A percentile compares a stretch with the other conserved stretches of the same genome.
Evolutionary conservation across 2,113 vertebrate species (phyloP).

Genomic region (Xerus inauris): DNA sequence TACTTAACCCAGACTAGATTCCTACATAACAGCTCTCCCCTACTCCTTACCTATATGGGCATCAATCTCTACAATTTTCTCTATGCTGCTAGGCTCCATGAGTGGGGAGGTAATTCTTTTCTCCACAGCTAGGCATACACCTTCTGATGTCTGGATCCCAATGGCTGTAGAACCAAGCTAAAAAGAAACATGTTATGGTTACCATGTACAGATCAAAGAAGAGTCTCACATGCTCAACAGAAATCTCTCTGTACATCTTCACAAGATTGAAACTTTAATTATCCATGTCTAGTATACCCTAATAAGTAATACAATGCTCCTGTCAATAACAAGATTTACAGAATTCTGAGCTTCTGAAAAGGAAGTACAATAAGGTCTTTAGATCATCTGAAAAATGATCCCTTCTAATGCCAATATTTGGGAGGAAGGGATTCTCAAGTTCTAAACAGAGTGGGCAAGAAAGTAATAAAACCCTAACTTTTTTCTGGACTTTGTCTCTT

Average conservation of each 20-base stretch:
- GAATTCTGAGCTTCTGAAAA: slow-evolving; percentile 29
- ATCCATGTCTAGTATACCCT: neutral
- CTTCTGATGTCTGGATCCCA: slow-evolving; percentile 98
- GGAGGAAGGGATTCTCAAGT: neutral
- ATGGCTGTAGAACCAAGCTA: slow-evolving; percentile 99
- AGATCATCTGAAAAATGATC: slow-evolving; percentile 39
- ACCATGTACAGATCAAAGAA: slow-evolving; percentile 34
- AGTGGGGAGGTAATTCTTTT: slow-evolving; percentile 98
- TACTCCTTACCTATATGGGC: slow-evolving; percentile 93
- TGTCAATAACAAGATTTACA: neutral
- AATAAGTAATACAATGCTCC: neutral
- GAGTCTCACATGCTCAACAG: neutral
- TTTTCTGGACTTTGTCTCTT: slow-evolving; percentile 9
- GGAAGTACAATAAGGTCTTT: neutral
- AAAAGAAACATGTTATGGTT: slow-evolving; percentile 53
- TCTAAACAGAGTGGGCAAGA: neutral
- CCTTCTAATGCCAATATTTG: neutral
- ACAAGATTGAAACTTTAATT: neutral
- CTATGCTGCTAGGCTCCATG: slow-evolving; percentile 99
- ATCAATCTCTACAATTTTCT: slow-evolving; percentile 99
- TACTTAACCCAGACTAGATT: neutral
- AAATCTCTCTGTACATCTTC: neutral
- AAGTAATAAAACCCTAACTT: slow-evolving; percentile 34
- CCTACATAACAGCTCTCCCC: neutral
- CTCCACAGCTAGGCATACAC: slow-evolving; percentile 98